Base-by-base conservation (phyloP, 2,113 vertebrate genomes). In the Trogon surrucura region DNA sequence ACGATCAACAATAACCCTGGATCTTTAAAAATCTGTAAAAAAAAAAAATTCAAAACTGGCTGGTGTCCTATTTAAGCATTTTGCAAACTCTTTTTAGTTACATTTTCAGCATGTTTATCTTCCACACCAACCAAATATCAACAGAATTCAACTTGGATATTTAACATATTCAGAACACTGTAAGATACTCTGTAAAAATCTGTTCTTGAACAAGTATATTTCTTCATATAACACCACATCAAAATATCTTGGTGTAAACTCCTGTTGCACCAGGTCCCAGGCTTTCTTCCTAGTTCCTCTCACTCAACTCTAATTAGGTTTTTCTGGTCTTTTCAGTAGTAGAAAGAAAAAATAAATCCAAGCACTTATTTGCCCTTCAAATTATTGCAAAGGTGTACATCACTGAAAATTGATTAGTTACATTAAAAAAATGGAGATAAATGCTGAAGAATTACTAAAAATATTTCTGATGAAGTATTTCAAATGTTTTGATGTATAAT, bases 1-100 rank as follows among this genome's bases (percentile, higher is more conserved):
- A 25, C 0, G 1, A 89, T 70, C 91, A 95, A 92, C 93, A 92
- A 88, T 94, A 96, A 80, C n/a, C 67, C 53, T 5, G 14, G 36
- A 69, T 89, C 77, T 81, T 48, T 53, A 75, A 88, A 69, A 34
- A 94, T 75, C 70, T 62, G 67, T 65, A 91, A 92, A 57, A 73
- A 88, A 89, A 80, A 71, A 90, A 44, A 92, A 94, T 79, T 82
- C 4, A 1, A 29, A 92, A 45, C 77, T 58, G 62, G 27, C 13
- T 94, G 45, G 9, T 92, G 93, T 62, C 95, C 88, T 95, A 96
- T 83, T 96, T 92, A 78, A 0, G 9, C 38, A 23, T 82, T 93
- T 50, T 50, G 53, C 25, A 61, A 91, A 69, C 3, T 79, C 25
- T 26, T 88, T 64, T 75, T 36, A 62, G 56, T 51, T 90, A n/a